Evolutionary conservation across 2,888 invertebrate species (phyloP).

Genomic region (Pristionchus entomophagus): DNA sequence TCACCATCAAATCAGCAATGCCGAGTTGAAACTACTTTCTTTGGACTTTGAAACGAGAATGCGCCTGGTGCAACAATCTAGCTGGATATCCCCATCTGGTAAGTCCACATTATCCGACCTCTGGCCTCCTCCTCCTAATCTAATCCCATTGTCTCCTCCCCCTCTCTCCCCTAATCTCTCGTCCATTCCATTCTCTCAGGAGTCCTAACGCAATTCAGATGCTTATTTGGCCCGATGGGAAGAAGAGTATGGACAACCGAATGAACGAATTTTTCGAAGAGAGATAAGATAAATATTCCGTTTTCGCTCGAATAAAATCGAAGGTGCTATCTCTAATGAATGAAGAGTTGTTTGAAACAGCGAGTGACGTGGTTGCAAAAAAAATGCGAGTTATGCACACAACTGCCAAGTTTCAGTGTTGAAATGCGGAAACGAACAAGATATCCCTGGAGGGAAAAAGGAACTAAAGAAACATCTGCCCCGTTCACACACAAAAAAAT

Average conservation of each 20-base stretch:
- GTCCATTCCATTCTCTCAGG: background rate
- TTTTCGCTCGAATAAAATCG: too few species aligned
- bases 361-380: too few species aligned
- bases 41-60: too few species aligned
- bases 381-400: too few species aligned
- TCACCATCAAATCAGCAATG: too few species aligned
- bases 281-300: too few species aligned
- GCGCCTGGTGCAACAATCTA: too few species aligned
- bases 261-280: background rate
- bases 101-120: background rate
- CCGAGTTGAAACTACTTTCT: too few species aligned
- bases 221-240: background rate
- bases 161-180: background rate
- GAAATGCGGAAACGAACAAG: background rate
- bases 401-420: background rate
- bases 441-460: too few species aligned
- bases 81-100: too few species aligned
- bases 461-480: background rate
- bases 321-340: too few species aligned
- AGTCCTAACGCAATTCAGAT: slow-evolving; percentile 39
- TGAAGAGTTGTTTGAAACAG: too few species aligned
- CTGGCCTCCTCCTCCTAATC: background rate
- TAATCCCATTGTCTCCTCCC: background rate
- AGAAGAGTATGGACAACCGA: background rate
- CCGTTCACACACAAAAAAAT: slow-evolving; percentile 1